Conservation (phyloP, 2,888 invertebrate genomes). For the Artemia sinica region DNA sequence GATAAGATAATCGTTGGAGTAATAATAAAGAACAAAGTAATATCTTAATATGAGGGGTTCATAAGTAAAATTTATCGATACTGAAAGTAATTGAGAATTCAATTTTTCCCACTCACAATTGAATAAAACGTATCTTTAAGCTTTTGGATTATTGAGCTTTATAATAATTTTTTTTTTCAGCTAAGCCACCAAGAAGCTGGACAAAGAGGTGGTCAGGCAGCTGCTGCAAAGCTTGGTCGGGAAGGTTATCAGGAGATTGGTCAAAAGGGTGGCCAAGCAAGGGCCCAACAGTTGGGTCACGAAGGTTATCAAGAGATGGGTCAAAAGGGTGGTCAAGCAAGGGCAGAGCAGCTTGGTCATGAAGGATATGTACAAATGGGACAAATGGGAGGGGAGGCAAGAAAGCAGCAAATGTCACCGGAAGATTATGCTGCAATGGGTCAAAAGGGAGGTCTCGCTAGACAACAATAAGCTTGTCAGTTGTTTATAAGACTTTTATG, state of each 20-base stretch:
- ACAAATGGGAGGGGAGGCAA: neutral
- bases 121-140: no score
- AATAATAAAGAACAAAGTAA: no score
- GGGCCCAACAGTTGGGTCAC: neutral
- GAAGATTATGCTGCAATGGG: conserved; percentile 11
- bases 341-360: neutral
- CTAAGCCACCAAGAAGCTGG: neutral
- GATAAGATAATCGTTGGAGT: no score
- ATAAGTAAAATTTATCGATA: no score
- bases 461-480: neutral
- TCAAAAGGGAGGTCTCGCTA: neutral
- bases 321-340: neutral
- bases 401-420: neutral
- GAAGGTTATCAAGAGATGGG: conserved; percentile 6
- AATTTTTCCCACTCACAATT: no score
- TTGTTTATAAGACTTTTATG: no score
- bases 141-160: no score
- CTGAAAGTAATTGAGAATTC: no score
- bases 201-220: neutral
- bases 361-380: conserved; percentile 4
- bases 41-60: no score
- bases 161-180: no score
- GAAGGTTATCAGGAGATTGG: neutral
- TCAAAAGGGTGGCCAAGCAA: neutral
- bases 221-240: neutral